phyloP scores from a whole-genome alignment of 2,888 invertebrate genomes.

The Deilephila porcellus region DNA sequence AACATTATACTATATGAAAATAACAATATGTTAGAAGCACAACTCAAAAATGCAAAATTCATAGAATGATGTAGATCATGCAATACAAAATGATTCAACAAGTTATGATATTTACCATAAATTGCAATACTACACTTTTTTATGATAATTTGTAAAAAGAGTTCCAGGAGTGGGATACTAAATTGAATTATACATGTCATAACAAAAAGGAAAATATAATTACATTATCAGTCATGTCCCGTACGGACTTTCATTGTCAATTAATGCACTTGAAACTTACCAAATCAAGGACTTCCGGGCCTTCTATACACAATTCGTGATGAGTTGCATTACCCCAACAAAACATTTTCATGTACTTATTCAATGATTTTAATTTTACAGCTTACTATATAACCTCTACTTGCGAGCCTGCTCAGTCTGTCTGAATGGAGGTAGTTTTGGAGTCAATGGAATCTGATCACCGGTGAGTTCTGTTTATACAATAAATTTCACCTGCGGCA shows the following conservation, averaged over 20 bases:
- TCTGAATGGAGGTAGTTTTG: slow-evolving; percentile 52
- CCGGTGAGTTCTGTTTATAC: slow-evolving; percentile 41
- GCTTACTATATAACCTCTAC: slow-evolving; percentile 62
- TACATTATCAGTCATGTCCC: slow-evolving; percentile 3
- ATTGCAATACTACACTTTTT: neutral
- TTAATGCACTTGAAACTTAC: slow-evolving; percentile 53
- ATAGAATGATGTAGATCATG: too few species aligned
- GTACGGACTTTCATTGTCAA: neutral
- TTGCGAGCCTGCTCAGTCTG: slow-evolving; percentile 51
- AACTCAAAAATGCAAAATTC: too few species aligned
- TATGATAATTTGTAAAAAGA: neutral
- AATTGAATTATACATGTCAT: neutral
- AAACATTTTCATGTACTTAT: slow-evolving; percentile 69
- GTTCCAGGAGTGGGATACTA: neutral
- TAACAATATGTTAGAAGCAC: too few species aligned
- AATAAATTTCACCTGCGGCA: slow-evolving; percentile 56
- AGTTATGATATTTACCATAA: neutral
- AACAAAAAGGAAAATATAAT: neutral
- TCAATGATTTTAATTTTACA: slow-evolving; percentile 35
- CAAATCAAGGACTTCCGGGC: slow-evolving; percentile 67
- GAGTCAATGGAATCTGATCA: slow-evolving; percentile 34
- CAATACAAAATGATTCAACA: too few species aligned
- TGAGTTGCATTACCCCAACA: slow-evolving; percentile 83
- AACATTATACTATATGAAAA: too few species aligned
- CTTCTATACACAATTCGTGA: slow-evolving; percentile 78